Base-by-base conservation (phyloP, 2,888 invertebrate species). In the Eupithecia centaureata region DNA sequence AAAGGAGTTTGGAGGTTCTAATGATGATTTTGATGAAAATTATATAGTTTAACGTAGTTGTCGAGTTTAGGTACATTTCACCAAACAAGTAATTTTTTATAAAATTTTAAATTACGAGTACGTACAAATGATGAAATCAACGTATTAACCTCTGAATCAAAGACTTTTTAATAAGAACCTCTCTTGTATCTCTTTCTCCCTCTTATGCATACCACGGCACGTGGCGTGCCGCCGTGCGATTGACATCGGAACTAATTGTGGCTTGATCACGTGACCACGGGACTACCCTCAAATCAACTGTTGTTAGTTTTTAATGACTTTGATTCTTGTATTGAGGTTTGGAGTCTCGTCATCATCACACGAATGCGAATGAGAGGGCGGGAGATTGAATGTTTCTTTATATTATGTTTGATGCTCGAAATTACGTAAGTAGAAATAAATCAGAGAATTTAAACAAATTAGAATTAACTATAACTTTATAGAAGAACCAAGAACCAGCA, bases 211-310 rank as follows among this genome's bases (percentile, higher is more conserved):
- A 65, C 52, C 33, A 63, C 66, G 72, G 15, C 72, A 70, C 72
- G 72, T 73, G 72, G 5, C 72, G 5, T 22, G 51, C 25, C 68
- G 72, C 27, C 73, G 70, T 35, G 54, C 59, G 73, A 70, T 68
- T 70, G 42, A 67, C 62, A 74, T 74, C 72, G 12, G 52, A 52
- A 63, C 68, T 72, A 72, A 74, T 74, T 69, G 65, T 12, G 62
- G 60, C 64, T 61, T 66, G 25, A 59, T 62, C 57, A 58, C 51
- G 63, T 70, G 61, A 57, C 51, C 63, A 35, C 65, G 0, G 8
- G 22, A 68, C 59, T 64, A 68, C 63, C 60, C 63, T 56, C 51
- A 38, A 27, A 52, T 22, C 4, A 27, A 52, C 25, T 52, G 25
- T 52, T 32, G 32, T 57, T 32, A 5, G 30, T 30, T 30, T 28